Evolutionary conservation across 2,888 invertebrate genomes (phyloP), one percentile per base, ranked within the genome.

Genomic region (Archaeoteleia sp.): DNA sequence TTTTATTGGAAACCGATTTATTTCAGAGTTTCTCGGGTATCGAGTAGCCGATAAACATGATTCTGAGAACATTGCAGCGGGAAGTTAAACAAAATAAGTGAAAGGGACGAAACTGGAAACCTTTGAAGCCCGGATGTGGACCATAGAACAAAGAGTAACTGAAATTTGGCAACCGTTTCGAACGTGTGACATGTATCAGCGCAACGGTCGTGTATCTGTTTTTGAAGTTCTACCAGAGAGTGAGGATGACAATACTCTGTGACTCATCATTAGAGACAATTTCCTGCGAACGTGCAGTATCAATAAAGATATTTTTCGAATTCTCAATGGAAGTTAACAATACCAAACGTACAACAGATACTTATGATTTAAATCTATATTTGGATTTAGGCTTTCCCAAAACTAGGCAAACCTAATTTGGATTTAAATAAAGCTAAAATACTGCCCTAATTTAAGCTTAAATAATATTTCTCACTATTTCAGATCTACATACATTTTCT

Each of bases 1-100:
- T 62, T 63, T 63, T 68, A 68, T 68, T 63, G 68, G 60, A 63
- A 68, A 68, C 58, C 67, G 54, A 68, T 68, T 62, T 58, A 63
- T 68, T 58, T 58, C 43, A 14, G 32, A 62, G 58, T 58, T 62
- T 30, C 25, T 51, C 57, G 42, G 37, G 62, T 62, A 62, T 61
- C 57, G 61, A 57, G 61, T 57, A 27, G 57, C 51, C 55, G 55
- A 60, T 55, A 67, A 67, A 67, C 67, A 62, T 57, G 67, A 67
- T 45, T 61, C 57, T 29, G 45, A 34, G 49, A 25, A 54, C 55
- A 39, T 39, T 49, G 51, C 49, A 27, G 67, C 45, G 51, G 61
- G 40, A 51, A 67, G 67, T 63, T 68, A 46, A 62, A 54, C 62
- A 54, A 58, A 58, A 40, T 48, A 30, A 39, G 49, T 51, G 58